These are phyloP conservation scores for Maylandia zebra DNA, from an alignment of 2,113 vertebrate species.

Conservation along the genomic window DNA sequence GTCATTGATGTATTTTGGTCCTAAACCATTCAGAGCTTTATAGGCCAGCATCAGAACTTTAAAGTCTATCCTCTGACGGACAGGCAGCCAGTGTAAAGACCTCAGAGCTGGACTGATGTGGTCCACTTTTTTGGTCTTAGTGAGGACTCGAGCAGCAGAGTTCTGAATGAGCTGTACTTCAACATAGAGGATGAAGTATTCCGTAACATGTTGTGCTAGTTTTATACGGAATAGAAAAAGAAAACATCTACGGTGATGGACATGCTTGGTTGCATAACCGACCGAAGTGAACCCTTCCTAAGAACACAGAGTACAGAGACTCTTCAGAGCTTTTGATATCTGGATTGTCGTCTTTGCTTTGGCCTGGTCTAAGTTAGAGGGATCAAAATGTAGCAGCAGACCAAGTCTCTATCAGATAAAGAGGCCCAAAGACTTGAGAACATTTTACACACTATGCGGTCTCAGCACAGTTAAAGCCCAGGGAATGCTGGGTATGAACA, in stretches of 20 bases:
- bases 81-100: no score
- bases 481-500: neutral
- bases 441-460: neutral
- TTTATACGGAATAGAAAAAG: neutral
- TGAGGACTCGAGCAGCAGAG: no score
- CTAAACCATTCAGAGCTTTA: no score
- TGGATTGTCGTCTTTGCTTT: conserved; percentile 8
- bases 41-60: no score
- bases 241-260: neutral
- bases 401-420: conserved; percentile 48
- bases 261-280: neutral
- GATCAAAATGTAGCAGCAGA: conserved; percentile 19
- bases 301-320: neutral
- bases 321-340: neutral
- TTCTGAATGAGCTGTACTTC: no score
- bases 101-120: no score
- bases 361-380: neutral
- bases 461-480: neutral
- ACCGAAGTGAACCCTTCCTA: neutral
- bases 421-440: neutral
- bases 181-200: neutral
- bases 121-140: no score
- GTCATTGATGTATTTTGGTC: no score
- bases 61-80: no score
- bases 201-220: neutral